Conservation (phyloP, 2,888 invertebrate genomes). For the Criorhina ranunculi region DNA sequence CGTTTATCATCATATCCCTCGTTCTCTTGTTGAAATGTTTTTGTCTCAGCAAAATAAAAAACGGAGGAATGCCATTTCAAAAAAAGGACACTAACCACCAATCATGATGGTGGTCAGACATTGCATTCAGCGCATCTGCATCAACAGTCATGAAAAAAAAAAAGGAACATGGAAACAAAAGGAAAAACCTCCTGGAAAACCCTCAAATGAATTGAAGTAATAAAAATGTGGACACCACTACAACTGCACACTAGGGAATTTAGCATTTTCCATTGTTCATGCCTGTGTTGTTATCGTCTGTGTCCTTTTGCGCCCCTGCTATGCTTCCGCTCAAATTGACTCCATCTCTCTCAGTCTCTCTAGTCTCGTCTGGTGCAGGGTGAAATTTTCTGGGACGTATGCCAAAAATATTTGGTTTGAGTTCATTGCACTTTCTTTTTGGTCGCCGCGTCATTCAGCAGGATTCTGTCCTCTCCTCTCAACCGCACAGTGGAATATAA, state of each 20-base stretch:
- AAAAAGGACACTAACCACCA: slow-evolving; percentile 67
- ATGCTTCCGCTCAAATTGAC: slow-evolving; percentile 28
- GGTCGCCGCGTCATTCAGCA: slow-evolving; percentile 20
- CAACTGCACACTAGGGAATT: slow-evolving; percentile 58
- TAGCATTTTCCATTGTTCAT: slow-evolving; percentile 59
- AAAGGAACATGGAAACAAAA: slow-evolving; percentile 18
- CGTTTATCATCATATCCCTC: slow-evolving; percentile 12
- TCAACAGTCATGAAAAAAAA: slow-evolving; percentile 48
- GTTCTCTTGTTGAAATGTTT: slow-evolving; percentile 24
- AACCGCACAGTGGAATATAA: slow-evolving; percentile 1
- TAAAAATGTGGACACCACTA: slow-evolving; percentile 70
- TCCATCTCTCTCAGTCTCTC: slow-evolving; percentile 13
- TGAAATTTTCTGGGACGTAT: slow-evolving; percentile 63
- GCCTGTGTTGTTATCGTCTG: slow-evolving; percentile 42
- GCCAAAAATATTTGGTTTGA: slow-evolving; percentile 64
- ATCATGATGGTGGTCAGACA: slow-evolving; percentile 65
- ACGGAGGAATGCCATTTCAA: background rate
- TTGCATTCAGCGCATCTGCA: slow-evolving; percentile 73
- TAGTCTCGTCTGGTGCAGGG: slow-evolving; percentile 49
- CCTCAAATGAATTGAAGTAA: slow-evolving; percentile 74
- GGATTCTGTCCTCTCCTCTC: slow-evolving; percentile 16
- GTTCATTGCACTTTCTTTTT: slow-evolving; percentile 62
- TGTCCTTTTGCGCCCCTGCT: slow-evolving; percentile 30
- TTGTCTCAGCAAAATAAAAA: background rate
- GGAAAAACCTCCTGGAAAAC: slow-evolving; percentile 57